Evolutionary conservation across 2,888 invertebrate species (phyloP).

Genomic region (Minunthozetes semirufus): DNA sequence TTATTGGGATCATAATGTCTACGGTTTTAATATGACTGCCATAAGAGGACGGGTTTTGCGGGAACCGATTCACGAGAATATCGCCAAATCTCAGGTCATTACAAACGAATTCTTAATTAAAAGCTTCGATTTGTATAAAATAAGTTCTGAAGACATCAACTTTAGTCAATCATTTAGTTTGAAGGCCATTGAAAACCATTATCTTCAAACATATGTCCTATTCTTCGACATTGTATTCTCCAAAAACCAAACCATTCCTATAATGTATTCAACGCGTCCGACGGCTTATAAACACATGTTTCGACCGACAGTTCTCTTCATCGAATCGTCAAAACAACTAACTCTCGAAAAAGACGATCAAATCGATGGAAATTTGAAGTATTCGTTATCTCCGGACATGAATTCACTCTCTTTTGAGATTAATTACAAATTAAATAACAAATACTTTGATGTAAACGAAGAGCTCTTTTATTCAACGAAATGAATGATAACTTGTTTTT

Average conservation of each 20-base stretch:
- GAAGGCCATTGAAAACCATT: neutral
- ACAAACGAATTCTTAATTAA: neutral
- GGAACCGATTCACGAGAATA: neutral
- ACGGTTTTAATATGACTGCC: constrained; percentile 11
- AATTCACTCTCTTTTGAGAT: neutral
- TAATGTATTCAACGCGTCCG: neutral
- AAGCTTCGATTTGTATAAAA: neutral
- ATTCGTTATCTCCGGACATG: neutral
- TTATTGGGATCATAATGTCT: neutral
- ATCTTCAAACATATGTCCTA: constrained; percentile 9
- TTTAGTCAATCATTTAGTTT: neutral
- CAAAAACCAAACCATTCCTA: neutral
- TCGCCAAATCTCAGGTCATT: neutral
- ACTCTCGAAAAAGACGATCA: neutral
- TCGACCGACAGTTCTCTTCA: neutral
- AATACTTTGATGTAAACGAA: no score
- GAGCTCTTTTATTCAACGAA: no score
- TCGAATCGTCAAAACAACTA: neutral
- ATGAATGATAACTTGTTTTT: no score
- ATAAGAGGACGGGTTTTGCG: neutral
- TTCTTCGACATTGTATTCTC: neutral
- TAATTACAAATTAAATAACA: neutral
- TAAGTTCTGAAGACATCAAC: neutral
- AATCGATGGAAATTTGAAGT: neutral
- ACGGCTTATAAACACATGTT: neutral